Evolutionary conservation across 2,797 vertebrate species (phyloP).

Genomic region (Phrynocephalus guinanensis): DNA sequence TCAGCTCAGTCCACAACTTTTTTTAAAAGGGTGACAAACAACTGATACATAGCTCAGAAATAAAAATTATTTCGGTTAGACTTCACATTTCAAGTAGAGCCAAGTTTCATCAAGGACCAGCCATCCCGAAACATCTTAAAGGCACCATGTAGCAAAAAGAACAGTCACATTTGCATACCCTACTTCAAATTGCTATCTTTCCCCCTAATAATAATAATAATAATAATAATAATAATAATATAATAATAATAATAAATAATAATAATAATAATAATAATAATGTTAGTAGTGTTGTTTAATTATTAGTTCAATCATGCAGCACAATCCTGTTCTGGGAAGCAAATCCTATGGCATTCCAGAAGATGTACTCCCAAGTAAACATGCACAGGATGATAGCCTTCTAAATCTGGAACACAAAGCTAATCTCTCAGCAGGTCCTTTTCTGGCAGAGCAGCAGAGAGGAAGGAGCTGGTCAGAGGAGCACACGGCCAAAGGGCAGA

Average conservation of each 20-base stretch:
- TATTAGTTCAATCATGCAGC: neutral
- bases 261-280: too few species aligned
- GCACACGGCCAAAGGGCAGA: too few species aligned
- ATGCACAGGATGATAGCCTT: neutral
- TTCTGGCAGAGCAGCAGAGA: too few species aligned
- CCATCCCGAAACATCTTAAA: neutral
- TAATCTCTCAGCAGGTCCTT: conserved; percentile 34
- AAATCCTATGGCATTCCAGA: neutral
- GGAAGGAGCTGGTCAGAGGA: too few species aligned
- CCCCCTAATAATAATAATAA: too few species aligned
- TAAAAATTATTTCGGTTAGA: neutral
- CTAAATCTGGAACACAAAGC: neutral
- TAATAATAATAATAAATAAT: too few species aligned
- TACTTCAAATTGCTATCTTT: neutral
- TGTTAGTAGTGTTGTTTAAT: neutral
- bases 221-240: too few species aligned
- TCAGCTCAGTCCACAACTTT: neutral
- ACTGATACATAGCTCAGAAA: neutral
- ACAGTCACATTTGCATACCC: neutral
- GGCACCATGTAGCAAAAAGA: neutral
- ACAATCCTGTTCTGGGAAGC: neutral
- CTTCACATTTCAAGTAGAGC: neutral
- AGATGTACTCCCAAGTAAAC: neutral
- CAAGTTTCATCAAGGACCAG: neutral
- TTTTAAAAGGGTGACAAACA: neutral